Percentiles rank a stretch among this genome's conserved stretches.
Evolutionary conservation across 2,113 vertebrate genomes (phyloP).

Genomic region (Menura novaehollandiae): DNA sequence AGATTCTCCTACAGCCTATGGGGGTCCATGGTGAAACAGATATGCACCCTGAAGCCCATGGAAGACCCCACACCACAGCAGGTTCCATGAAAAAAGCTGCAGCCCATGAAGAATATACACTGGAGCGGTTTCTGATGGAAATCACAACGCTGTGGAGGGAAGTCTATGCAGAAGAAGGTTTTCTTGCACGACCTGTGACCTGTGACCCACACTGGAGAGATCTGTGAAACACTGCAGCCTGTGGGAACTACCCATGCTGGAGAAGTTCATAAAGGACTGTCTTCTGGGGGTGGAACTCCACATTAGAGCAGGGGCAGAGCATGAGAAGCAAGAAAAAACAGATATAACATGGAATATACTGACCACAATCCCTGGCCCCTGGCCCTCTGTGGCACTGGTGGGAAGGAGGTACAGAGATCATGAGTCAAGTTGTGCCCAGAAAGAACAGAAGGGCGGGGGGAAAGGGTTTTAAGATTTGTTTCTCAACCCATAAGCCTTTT

Average conservation of each 20-base stretch:
- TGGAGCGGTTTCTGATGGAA: not conserved
- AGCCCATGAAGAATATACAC: not conserved
- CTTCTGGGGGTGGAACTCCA: not conserved
- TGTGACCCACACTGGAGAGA: fast-evolving
- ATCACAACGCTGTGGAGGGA: fast-evolving
- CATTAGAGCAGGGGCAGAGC: not conserved
- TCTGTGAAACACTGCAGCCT: not conserved
- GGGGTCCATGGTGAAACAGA: fast-evolving
- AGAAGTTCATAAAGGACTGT: not conserved
- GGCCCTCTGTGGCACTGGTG: fast-evolving
- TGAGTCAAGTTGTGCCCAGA: not conserved
- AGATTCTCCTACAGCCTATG: not conserved
- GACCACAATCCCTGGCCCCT: fast-evolving
- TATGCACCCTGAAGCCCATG: not conserved
- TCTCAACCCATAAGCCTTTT: not conserved
- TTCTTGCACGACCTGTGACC: not conserved
- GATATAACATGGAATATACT: not conserved
- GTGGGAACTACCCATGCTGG: not conserved
- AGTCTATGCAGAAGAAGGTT: not conserved
- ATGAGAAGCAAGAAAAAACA: not conserved
- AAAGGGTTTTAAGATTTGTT: not conserved
- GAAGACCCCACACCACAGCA: fast-evolving
- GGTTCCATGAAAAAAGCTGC: not conserved
- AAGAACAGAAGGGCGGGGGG: not conserved
- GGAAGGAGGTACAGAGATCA: not conserved